Conservation (phyloP, 2,888 invertebrate genomes). For the Chymomyza amoena region DNA sequence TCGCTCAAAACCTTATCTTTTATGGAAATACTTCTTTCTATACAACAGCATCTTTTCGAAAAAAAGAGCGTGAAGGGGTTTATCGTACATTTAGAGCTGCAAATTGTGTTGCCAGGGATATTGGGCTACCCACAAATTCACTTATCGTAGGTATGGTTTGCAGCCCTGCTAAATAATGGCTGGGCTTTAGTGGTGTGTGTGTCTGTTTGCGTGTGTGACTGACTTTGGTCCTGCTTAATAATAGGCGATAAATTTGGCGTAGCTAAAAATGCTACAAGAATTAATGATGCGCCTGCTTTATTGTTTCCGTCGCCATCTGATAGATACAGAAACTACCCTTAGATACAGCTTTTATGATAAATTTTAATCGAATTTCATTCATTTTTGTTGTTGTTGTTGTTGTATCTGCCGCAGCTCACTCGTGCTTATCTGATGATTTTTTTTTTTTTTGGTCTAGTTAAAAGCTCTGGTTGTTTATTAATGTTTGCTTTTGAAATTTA, state of each 20-base stretch:
- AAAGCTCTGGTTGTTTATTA: slow-evolving; percentile 32
- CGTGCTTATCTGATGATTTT: slow-evolving; percentile 21
- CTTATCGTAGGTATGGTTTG: too few species aligned
- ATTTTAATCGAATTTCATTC: slow-evolving; percentile 67
- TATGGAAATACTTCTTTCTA: too few species aligned
- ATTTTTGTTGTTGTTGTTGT: slow-evolving; percentile 26
- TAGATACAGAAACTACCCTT: slow-evolving; percentile 15
- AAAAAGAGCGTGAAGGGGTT: too few species aligned
- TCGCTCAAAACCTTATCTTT: too few species aligned
- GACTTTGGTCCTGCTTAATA: slow-evolving; percentile 13
- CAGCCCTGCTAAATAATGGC: too few species aligned
- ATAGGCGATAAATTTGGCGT: slow-evolving; percentile 20
- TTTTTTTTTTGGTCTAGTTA: slow-evolving; percentile 4
- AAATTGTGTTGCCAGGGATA: too few species aligned
- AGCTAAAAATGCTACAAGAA: slow-evolving; percentile 44
- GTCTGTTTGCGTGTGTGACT: slow-evolving; percentile 7
- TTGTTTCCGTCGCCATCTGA: slow-evolving; percentile 14
- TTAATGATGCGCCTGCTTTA: slow-evolving; percentile 64
- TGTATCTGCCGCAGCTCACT: slow-evolving; percentile 20
- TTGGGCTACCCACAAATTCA: too few species aligned
- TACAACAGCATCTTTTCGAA: too few species aligned
- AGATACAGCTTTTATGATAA: slow-evolving; percentile 45
- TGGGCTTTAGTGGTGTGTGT: neutral
- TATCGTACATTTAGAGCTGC: too few species aligned
- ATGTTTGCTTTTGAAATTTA: slow-evolving; percentile 32